Conservation (phyloP, 2,888 invertebrate species). For the Psylliodes chrysocephalus region DNA sequence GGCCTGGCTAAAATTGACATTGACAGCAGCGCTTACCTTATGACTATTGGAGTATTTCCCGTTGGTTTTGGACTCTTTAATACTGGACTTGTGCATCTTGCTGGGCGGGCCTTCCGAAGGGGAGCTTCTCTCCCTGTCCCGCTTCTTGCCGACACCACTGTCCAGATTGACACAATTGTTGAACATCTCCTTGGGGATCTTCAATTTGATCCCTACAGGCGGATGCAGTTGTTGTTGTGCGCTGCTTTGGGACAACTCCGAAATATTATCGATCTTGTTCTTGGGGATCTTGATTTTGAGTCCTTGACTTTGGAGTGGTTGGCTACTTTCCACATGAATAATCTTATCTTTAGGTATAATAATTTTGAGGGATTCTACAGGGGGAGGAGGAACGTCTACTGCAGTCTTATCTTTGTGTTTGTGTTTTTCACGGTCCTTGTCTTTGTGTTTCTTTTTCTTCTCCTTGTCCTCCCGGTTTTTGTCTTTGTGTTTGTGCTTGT, state of each 20-base stretch:
- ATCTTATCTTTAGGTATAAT: slow-evolving; percentile 61
- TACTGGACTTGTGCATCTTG: slow-evolving; percentile 56
- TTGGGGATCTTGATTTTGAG: slow-evolving; percentile 86
- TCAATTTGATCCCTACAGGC: slow-evolving; percentile 72
- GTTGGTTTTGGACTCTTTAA: slow-evolving; percentile 58
- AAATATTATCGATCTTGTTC: slow-evolving; percentile 70
- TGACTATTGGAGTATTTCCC: slow-evolving; percentile 59
- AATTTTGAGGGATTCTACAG: slow-evolving; percentile 65
- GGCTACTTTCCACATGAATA: slow-evolving; percentile 36
- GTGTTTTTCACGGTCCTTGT: slow-evolving; percentile 66
- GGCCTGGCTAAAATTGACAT: slow-evolving; percentile 19
- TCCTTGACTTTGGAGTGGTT: slow-evolving; percentile 62
- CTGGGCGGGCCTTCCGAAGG: slow-evolving; percentile 54
- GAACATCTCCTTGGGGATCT: slow-evolving; percentile 81
- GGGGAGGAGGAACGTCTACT: slow-evolving; percentile 52
- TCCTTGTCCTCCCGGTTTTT: slow-evolving; percentile 74
- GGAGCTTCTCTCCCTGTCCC: slow-evolving; percentile 42
- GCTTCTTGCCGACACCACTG: slow-evolving; percentile 35
- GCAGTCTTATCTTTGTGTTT: slow-evolving; percentile 69
- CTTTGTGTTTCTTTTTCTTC: slow-evolving; percentile 81
- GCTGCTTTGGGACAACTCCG: slow-evolving; percentile 54
- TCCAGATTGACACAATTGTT: slow-evolving; percentile 56
- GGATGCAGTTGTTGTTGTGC: no score
- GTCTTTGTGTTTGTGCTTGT: slow-evolving; percentile 83
- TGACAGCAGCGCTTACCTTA: slow-evolving; percentile 59